phyloP scores from a whole-genome alignment of 2,797 vertebrate species.

The Nyctalus aviator region DNA sequence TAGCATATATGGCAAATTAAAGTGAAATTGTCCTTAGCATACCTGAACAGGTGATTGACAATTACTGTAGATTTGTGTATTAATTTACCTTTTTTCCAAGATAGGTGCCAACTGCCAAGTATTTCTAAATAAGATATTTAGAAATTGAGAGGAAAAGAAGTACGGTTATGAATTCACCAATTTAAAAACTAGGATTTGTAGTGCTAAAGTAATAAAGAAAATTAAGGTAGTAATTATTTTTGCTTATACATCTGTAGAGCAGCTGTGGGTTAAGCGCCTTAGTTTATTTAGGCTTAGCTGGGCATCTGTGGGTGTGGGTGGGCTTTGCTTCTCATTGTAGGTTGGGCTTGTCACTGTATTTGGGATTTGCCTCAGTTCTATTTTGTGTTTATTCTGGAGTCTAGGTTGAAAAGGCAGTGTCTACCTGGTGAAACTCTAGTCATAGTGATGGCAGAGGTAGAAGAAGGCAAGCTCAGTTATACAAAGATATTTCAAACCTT shows the following conservation, averaged over 20 bases:
- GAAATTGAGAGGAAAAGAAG: slow-evolving; percentile 3
- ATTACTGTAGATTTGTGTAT: neutral
- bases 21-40: neutral
- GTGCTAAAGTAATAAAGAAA: neutral
- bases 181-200: slow-evolving; percentile 42
- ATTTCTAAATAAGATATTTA: neutral
- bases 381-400: slow-evolving; percentile 26
- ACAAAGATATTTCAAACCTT: neutral
- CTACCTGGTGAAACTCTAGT: neutral
- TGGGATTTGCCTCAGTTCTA: neutral
- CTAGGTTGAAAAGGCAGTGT: neutral
- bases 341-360: neutral
- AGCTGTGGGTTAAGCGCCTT: neutral
- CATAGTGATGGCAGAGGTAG: neutral
- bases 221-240: neutral
- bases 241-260: neutral
- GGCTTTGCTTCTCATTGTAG: neutral
- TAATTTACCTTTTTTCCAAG: neutral
- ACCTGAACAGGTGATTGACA: neutral
- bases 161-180: neutral
- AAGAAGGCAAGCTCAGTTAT: neutral
- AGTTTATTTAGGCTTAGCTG: neutral
- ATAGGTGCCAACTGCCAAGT: neutral
- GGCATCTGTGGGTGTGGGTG: neutral
- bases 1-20: neutral